Evolutionary conservation across 2,797 vertebrate species (phyloP).

Genomic region (Eleutherodactylus coqui): DNA sequence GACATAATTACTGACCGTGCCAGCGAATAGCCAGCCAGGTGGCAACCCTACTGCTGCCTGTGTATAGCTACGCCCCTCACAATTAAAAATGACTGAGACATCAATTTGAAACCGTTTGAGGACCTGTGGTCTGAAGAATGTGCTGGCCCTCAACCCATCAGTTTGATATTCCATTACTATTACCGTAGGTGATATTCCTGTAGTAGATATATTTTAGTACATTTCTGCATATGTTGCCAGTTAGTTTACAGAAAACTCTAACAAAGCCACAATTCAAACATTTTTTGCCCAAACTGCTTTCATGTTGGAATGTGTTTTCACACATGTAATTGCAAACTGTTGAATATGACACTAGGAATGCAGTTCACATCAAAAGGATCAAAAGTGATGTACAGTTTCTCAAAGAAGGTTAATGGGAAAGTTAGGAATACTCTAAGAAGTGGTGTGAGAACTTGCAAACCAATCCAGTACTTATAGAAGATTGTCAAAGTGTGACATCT

Average conservation of each 20-base stretch:
- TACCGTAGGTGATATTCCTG: background rate
- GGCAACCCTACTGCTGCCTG: too few species aligned
- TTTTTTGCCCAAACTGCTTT: constrained; percentile 33
- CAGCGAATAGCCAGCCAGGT: too few species aligned
- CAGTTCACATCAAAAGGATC: constrained; percentile 19
- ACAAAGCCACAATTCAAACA: constrained; percentile 46
- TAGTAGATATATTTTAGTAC: background rate
- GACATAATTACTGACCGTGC: too few species aligned
- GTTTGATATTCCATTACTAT: background rate
- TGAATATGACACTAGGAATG: constrained; percentile 47
- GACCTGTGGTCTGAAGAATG: background rate
- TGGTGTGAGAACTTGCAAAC: background rate
- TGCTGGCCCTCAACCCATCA: too few species aligned
- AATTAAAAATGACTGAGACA: too few species aligned
- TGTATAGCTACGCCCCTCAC: too few species aligned
- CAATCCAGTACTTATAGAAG: background rate
- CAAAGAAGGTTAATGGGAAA: background rate
- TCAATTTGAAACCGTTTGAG: too few species aligned
- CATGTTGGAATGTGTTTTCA: constrained; percentile 48
- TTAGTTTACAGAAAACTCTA: constrained; percentile 13
- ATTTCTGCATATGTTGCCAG: background rate
- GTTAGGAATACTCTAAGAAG: background rate
- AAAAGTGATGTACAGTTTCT: constrained; percentile 13
- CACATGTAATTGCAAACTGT: constrained; percentile 48
- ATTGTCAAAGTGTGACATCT: constrained; percentile 22